A percentile compares a stretch with the other conserved stretches of the same genome.
phyloP scores from a whole-genome alignment of 2,113 vertebrate species.

The Siphamia tubifer region DNA sequence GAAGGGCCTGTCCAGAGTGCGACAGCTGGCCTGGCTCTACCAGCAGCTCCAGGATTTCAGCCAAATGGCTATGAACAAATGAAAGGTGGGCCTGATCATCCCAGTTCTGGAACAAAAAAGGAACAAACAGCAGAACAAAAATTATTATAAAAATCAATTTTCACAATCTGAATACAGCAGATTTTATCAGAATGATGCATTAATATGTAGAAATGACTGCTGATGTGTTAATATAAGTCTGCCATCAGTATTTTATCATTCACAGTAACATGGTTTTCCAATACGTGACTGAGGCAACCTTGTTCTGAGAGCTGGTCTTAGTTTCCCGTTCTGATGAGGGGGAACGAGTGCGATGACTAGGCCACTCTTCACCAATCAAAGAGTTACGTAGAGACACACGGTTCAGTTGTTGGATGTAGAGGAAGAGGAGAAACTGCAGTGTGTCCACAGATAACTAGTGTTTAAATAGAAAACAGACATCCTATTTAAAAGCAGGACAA shows the following conservation, averaged over 20 bases:
- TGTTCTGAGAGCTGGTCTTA: constrained; percentile 84
- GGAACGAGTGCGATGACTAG: constrained; percentile 81
- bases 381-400: constrained; percentile 89
- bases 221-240: no score
- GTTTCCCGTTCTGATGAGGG: constrained; percentile 76
- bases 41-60: constrained; percentile 88
- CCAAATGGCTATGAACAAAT: constrained; percentile 87
- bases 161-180: not conserved
- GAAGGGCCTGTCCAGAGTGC: constrained; percentile 78
- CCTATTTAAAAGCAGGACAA: not conserved
- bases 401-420: constrained; percentile 93
- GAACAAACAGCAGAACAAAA: not conserved
- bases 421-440: constrained; percentile 94
- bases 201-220: no score
- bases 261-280: not conserved
- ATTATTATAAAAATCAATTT: not conserved
- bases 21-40: constrained; percentile 88
- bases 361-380: constrained; percentile 95
- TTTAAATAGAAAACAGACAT: not conserved
- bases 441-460: constrained; percentile 90
- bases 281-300: no score
- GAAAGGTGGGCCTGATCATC: constrained; percentile 89
- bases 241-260: not conserved
- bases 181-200: not conserved
- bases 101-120: constrained; percentile 85